Percentiles rank a stretch among this genome's conserved stretches.
Evolutionary conservation across 2,113 vertebrate species (phyloP).

Genomic region (Megaceryle maxima): DNA sequence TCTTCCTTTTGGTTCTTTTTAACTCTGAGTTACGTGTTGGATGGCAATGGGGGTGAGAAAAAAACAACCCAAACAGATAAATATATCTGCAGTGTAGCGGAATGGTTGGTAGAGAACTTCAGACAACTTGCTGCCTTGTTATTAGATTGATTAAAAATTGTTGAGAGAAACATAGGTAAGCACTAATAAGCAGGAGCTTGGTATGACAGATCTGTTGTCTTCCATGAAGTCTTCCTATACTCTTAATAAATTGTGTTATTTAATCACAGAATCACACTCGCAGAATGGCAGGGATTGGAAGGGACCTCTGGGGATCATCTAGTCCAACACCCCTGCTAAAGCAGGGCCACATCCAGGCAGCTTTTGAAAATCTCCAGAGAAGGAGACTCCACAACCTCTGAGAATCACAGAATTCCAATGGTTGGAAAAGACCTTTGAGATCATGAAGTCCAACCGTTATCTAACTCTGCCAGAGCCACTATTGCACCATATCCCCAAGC

Average conservation of each 20-base stretch:
- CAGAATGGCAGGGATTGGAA: too few relatives aligned
- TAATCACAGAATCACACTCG: neutral
- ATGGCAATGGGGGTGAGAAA: neutral
- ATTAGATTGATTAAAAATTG: neutral
- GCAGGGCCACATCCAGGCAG: too few relatives aligned
- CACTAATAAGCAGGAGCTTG: neutral
- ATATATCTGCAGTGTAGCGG: neutral
- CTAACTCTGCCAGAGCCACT: too few relatives aligned
- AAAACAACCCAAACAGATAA: neutral
- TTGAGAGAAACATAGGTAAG: neutral
- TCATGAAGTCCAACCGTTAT: too few relatives aligned
- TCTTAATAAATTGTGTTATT: neutral
- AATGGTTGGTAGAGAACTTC: neutral
- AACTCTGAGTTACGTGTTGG: neutral
- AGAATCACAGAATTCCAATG: too few relatives aligned
- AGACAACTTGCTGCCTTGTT: neutral
- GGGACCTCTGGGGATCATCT: too few relatives aligned
- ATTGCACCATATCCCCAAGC: too few relatives aligned
- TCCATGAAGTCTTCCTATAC: neutral
- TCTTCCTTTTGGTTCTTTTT: neutral
- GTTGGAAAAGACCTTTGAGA: too few relatives aligned
- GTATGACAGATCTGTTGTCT: neutral
- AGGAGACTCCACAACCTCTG: too few relatives aligned
- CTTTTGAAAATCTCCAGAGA: too few relatives aligned
- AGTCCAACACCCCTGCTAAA: too few relatives aligned